Percentiles rank a stretch among this genome's conserved stretches.
Conservation (phyloP, 2,888 invertebrate genomes). For the Clistopyga incitator region DNA sequence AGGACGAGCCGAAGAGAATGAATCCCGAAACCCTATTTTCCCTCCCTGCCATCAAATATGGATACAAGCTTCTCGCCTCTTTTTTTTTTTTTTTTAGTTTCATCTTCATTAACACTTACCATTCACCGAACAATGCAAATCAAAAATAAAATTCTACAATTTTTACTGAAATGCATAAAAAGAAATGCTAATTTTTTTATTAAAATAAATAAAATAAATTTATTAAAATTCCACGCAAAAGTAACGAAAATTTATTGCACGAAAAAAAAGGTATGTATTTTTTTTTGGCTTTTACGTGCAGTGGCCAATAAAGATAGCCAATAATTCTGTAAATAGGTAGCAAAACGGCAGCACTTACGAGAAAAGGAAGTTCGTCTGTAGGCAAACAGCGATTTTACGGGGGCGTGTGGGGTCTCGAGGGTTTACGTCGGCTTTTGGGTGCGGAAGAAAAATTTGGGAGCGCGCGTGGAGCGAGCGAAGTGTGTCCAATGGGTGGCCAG, state of each 20-base stretch:
- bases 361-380: not conserved
- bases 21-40: slow-evolving; percentile 28
- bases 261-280: no score
- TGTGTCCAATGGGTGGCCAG: slow-evolving; percentile 39
- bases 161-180: no score
- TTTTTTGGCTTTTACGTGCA: no score
- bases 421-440: not conserved
- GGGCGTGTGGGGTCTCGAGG: slow-evolving; percentile 29
- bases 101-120: not conserved
- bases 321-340: slow-evolving; percentile 22
- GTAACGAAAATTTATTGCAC: no score
- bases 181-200: no score
- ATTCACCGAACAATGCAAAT: not conserved
- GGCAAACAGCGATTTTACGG: slow-evolving; percentile 57
- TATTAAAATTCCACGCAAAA: no score
- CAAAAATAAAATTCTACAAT: not conserved
- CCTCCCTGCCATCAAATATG: not conserved
- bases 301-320: not conserved
- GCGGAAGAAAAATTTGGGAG: not conserved
- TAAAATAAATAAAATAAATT: no score
- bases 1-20: slow-evolving; percentile 10
- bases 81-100: not conserved
- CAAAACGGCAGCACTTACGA: slow-evolving; percentile 18
- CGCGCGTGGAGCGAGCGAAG: not conserved
- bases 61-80: not conserved